Conservation (phyloP, 2,888 invertebrate genomes). For the Cantharis flavilabris region DNA sequence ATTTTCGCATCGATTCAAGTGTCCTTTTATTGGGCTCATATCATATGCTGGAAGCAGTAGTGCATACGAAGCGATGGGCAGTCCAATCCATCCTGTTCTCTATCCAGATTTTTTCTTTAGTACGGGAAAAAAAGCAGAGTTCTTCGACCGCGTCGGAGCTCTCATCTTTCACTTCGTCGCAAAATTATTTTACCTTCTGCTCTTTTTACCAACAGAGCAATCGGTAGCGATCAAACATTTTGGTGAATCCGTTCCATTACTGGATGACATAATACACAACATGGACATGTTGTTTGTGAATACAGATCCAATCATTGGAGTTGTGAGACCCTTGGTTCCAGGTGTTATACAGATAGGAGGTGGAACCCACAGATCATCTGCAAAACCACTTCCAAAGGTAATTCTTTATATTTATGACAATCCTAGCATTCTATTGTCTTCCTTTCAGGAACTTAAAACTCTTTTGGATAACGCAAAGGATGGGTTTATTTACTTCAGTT, state of each 20-base stretch:
- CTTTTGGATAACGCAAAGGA: neutral
- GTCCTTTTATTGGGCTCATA: constrained; percentile 46
- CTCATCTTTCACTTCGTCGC: neutral
- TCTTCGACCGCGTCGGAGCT: constrained; percentile 39
- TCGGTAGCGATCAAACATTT: neutral
- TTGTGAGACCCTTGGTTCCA: neutral
- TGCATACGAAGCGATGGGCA: constrained; percentile 44
- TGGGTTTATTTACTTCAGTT: neutral
- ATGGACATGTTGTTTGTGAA: neutral
- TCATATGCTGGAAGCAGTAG: constrained; percentile 43
- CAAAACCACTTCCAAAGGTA: neutral
- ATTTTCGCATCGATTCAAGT: constrained; percentile 45
- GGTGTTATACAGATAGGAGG: neutral
- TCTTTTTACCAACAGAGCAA: neutral
- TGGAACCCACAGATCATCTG: neutral
- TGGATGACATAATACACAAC: neutral
- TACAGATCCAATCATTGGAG: neutral
- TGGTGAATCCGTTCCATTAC: neutral
- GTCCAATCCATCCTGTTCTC: constrained; percentile 45
- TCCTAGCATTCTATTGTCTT: neutral
- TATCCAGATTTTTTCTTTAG: constrained; percentile 44
- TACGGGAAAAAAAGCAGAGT: constrained; percentile 34
- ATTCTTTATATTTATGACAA: neutral
- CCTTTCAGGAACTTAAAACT: neutral
- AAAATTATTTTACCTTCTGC: neutral